Conservation (phyloP, 2,888 invertebrate species). For the Xanthorhoe designata region DNA sequence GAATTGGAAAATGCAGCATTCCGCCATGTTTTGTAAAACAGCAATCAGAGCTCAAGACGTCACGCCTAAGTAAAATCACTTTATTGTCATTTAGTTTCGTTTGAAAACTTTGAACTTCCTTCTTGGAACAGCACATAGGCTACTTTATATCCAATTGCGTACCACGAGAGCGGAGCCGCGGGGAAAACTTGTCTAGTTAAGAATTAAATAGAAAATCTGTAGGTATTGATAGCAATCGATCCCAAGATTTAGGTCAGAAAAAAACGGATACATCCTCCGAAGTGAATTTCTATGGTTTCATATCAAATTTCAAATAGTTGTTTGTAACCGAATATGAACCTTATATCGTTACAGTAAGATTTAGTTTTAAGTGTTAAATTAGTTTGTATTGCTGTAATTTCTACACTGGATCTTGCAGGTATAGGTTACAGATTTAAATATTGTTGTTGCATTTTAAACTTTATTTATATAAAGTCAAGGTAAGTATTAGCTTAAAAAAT, state of each 20-base stretch:
- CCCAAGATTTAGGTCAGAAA: constrained; percentile 26
- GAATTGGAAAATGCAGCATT: too few species aligned
- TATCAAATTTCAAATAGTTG: constrained; percentile 45
- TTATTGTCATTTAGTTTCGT: too few species aligned
- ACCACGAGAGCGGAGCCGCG: too few species aligned
- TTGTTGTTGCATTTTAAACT: constrained; percentile 9
- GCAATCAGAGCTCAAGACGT: too few species aligned
- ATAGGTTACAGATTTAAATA: constrained; percentile 24
- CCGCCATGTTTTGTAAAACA: too few species aligned
- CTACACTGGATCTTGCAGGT: constrained; percentile 25
- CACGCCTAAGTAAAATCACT: too few species aligned
- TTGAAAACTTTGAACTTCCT: too few species aligned
- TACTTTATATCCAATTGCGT: too few species aligned
- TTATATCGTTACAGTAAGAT: not conserved
- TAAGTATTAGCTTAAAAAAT: not conserved
- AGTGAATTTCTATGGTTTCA: constrained; percentile 47
- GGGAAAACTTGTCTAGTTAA: too few species aligned
- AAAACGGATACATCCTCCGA: constrained; percentile 21
- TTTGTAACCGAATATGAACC: constrained; percentile 12
- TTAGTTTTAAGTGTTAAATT: not conserved
- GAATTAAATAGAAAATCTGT: too few species aligned
- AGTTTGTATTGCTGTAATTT: constrained; percentile 24
- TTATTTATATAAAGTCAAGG: not conserved
- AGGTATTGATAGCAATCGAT: constrained; percentile 22
- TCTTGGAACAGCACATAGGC: too few species aligned